Evolutionary conservation across 1,140 invertebrate species (phyloP), one percentile per base, ranked within the genome.

Genomic region (Hyles vespertilio): DNA sequence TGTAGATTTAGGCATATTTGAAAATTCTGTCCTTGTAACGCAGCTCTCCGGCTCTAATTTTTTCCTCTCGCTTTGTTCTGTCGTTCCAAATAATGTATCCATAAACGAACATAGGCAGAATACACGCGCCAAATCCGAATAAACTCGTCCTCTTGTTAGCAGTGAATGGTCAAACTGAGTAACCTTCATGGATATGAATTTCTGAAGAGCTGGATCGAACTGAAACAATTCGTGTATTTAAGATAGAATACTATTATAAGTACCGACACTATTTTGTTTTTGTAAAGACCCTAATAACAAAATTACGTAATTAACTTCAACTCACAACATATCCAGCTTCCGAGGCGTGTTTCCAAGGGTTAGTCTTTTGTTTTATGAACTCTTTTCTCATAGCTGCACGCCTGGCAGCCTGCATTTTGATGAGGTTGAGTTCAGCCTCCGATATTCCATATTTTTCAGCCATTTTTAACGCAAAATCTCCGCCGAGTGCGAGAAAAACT

Each of bases 121-220:
- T 66, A 11, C 93, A 79, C 3, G 90, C 61, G 9, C 80, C 67
- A 7, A 94, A 69, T 33, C 91, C 92, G 50, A 85, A 84, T 7
- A 89, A 64, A 58, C 89, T 87, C 50, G 90, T 92, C 63, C 90
- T 92, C 2, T 83, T 81, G 36, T 91, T 94, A 12, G 94, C 91
- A 72, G 91, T 92, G 79, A 95, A 69, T 92, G 88, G 7, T 95
- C 91, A 58, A 90, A 92, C 46, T 91, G 86, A 3, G 89, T 91
- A 0, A 91, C 91, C 82, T 92, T 91, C 91, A 95, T 92, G 0
- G 94, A 91, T 65, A 92, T 81, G 72, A 91, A 95, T 58, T 94
- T 91, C 70, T 95, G 92, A 10, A 96, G 67, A 22, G 91, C 93
- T 50, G 92, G 82, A 86, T 97, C 96, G 79, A 96, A 93, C 96